Evolutionary conservation across 2,797 vertebrate species (phyloP).

Genomic region (Gymnoscopelus braueri): DNA sequence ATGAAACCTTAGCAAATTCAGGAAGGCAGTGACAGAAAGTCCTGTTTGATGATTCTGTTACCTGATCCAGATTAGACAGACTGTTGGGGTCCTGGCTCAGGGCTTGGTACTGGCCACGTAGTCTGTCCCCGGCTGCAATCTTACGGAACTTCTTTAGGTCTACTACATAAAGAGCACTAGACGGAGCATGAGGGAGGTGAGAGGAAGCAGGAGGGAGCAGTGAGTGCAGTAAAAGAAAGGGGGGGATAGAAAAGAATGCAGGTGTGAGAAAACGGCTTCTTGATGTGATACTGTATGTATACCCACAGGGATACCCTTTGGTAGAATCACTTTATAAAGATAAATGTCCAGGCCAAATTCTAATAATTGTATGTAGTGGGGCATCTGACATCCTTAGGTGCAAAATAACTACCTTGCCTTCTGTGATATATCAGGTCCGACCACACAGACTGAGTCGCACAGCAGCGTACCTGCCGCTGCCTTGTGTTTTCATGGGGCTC

Average conservation of each 20-base stretch:
- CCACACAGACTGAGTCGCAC: constrained; percentile 29
- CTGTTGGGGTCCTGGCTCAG: constrained; percentile 97
- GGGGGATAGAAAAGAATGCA: constrained; percentile 4
- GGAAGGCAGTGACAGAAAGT: neutral
- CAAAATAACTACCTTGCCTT: constrained; percentile 8
- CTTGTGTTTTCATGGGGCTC: constrained; percentile 25
- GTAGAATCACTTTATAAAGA: constrained; percentile 17
- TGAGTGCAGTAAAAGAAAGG: neutral
- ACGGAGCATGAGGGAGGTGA: constrained; percentile 3
- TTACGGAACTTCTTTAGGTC: constrained; percentile 96
- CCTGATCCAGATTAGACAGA: constrained; percentile 97
- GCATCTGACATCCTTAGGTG: constrained; percentile 28
- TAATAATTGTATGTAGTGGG: constrained; percentile 26
- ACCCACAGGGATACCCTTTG: neutral
- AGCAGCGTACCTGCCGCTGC: neutral
- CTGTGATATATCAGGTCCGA: constrained; percentile 30
- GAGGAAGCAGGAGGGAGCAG: neutral
- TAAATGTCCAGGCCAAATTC: constrained; percentile 21
- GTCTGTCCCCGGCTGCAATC: constrained; percentile 94
- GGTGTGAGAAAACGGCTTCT: constrained; percentile 14
- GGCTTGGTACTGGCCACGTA: constrained; percentile 95
- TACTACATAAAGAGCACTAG: constrained; percentile 94
- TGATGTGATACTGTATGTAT: too few species aligned
- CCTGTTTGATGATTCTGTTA: constrained; percentile 44
- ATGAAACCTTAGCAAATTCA: neutral